Evolutionary conservation across 2,888 invertebrate species (phyloP), one percentile per base, ranked within the genome.

Genomic region (Eucera pruinosa): DNA sequence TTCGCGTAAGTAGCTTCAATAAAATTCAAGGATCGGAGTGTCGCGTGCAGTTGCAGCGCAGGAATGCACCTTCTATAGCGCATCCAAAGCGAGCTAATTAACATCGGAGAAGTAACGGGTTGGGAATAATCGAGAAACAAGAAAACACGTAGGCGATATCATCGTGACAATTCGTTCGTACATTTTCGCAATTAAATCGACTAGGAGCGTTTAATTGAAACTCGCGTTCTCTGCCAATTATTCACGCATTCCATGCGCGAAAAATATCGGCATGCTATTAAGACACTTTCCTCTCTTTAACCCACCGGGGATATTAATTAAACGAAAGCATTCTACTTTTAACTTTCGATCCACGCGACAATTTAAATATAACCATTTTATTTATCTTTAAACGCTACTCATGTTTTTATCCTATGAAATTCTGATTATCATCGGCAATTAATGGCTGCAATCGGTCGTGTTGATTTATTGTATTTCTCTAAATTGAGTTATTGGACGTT

Each of bases 121-220:
- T 43, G 45, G 45, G 11, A 54, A 54, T 67, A 67, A 61, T 55
- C 39, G 25, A 61, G 47, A 54, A 67, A n/a, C 52, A n/a, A 60
- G 65, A 50, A 23, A 61, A 54, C 52, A 52, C 39, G 30, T 5
- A 15, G 36, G 41, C 6, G 54, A 41, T 45, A 67, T 54, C 54
- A 9, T n/a, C 25, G 25, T 23, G 41, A 55, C 67, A 62, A 52
- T 66, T 61, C 50, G 67, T 68, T 50, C 18, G 11, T 71, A 54
- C 41, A 20, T 47, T 74, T 69, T 58, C 70, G 50, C 57, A 71
- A 79, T 81, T 65, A 79, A 74, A 67, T 67, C 55, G 57, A 7
- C 54, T 48, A 23, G 9, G 45, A 25, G 60, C 36, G 81, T 79
- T 86, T 78, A 78, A 87, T 87, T 79, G 81, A 84, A 67, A 27